Percentiles rank a stretch among this genome's conserved stretches.
These are phyloP conservation scores for Lipophrys pholis DNA, from an alignment of 2,113 vertebrate genomes.

Conservation along the genomic window DNA sequence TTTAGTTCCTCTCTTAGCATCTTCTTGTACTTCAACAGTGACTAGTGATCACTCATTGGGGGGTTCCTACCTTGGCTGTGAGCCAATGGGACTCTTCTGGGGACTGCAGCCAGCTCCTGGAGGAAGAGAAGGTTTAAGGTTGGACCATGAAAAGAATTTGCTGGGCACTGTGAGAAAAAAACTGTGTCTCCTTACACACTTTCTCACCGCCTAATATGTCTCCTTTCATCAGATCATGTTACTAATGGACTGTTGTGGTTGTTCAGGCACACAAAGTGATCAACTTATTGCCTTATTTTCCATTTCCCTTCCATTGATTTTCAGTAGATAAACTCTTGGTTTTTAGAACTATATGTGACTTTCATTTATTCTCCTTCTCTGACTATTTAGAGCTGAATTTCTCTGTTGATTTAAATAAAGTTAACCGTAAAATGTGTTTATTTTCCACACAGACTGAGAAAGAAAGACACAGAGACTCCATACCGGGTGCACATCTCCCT, in stretches of 20 bases:
- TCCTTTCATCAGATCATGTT: not conserved
- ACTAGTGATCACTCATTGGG: constrained; percentile 71
- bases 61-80: constrained; percentile 79
- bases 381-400: not conserved
- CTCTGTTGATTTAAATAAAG: not conserved
- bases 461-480: constrained; percentile 66
- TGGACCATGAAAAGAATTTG: constrained; percentile 25
- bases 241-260: not conserved
- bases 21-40: constrained; percentile 53
- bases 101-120: constrained; percentile 68
- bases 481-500: constrained; percentile 64
- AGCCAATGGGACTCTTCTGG: constrained; percentile 84
- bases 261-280: not conserved
- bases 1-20: not conserved
- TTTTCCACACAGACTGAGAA: constrained; percentile 70
- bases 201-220: no score
- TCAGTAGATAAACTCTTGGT: no score
- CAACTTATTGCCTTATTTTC: no score
- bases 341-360: not conserved
- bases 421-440: not conserved
- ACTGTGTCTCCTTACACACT: not conserved
- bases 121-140: constrained; percentile 72
- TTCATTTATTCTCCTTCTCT: constrained; percentile 4
- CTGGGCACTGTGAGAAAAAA: not conserved
- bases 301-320: no score